A percentile compares a stretch with the other conserved stretches of the same genome.
Evolutionary conservation across 2,113 vertebrate species (phyloP).

Genomic region (Calyptomena viridis): DNA sequence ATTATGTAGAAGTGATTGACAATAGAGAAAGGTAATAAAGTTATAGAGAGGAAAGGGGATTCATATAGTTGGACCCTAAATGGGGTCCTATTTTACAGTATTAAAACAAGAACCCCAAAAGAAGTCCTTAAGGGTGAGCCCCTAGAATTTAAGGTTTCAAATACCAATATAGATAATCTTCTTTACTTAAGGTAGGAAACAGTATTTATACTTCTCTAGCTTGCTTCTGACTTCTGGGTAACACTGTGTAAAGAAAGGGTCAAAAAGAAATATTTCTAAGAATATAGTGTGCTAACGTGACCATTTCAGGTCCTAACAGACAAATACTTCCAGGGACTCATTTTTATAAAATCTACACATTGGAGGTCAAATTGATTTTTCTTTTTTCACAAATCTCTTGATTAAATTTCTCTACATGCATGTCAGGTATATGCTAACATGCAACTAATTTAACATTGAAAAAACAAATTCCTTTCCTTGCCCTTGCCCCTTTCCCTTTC

Average conservation of each 20-base stretch:
- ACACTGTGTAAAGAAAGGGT: not conserved
- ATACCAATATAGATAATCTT: not conserved
- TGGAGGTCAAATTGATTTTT: not conserved
- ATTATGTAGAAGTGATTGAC: not conserved
- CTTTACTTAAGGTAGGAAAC: not conserved
- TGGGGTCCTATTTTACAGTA: not conserved
- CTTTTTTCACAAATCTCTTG: not conserved
- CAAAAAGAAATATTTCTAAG: not conserved
- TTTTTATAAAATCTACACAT: not conserved
- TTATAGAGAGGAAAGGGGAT: not conserved
- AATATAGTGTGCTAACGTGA: not conserved
- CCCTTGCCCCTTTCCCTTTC: not conserved
- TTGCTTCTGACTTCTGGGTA: not conserved
- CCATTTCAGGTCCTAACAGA: not conserved
- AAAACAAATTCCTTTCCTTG: not conserved
- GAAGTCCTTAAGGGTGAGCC: not conserved
- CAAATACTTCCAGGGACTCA: not conserved
- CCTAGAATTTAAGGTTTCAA: not conserved
- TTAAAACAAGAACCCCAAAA: not conserved
- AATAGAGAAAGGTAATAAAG: not conserved
- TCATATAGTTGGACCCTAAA: not conserved
- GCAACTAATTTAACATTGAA: not conserved
- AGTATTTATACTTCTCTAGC: not conserved
- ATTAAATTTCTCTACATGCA: not conserved
- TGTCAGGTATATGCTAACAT: not conserved